Evolutionary conservation across 1,140 invertebrate genomes (phyloP).

Genomic region (Achatina immaculata): DNA sequence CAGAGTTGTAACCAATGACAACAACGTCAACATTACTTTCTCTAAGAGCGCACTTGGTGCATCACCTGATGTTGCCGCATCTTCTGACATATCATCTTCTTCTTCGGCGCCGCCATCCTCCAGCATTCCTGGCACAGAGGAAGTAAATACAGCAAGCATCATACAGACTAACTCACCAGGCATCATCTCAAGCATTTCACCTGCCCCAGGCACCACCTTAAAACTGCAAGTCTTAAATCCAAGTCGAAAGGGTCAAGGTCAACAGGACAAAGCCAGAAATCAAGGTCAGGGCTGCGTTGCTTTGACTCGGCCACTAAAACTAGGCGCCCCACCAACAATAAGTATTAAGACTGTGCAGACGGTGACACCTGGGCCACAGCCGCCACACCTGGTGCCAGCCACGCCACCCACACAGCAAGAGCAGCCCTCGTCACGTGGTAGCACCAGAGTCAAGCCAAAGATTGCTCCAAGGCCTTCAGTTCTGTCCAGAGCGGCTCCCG

Average conservation of each 20-base stretch:
- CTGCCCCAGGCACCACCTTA: neutral
- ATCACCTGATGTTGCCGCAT: neutral
- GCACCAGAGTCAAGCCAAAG: neutral
- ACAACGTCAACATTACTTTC: neutral
- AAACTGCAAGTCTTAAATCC: slow-evolving; percentile 9
- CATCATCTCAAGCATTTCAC: neutral
- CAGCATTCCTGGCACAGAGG: neutral
- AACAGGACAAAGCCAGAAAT: neutral
- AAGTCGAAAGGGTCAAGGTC: neutral
- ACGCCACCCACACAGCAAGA: neutral
- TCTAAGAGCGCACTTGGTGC: neutral
- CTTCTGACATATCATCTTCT: neutral
- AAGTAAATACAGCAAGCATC: neutral
- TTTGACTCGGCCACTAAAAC: slow-evolving; percentile 15
- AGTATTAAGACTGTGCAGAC: slow-evolving; percentile 1
- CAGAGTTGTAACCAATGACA: neutral
- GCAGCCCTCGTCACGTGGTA: neutral
- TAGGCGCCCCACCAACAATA: neutral
- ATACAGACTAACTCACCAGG: neutral
- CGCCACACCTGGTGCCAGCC: neutral
- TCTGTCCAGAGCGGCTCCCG: neutral
- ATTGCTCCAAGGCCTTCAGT: slow-evolving; percentile 3
- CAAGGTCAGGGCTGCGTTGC: neutral
- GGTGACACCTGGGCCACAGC: neutral
- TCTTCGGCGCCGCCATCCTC: no score